These are phyloP conservation scores for Amblyornis subalaris DNA, from an alignment of 2,113 vertebrate genomes.

Conservation along the genomic window DNA sequence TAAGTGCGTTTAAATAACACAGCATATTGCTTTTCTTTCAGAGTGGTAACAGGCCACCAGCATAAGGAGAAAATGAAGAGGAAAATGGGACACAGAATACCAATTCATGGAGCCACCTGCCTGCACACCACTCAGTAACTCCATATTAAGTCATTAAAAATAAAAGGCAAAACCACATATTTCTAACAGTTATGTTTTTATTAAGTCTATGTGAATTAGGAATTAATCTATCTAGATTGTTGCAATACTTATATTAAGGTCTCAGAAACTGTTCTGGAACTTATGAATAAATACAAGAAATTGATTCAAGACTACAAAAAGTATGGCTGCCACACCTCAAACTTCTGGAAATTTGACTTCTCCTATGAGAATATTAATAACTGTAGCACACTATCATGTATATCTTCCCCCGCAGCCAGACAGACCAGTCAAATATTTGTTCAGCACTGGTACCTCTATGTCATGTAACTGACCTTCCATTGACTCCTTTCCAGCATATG, in stretches of 20 bases:
- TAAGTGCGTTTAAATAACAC: not conserved
- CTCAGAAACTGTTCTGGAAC: not conserved
- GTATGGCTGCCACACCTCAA: not conserved
- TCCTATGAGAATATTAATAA: not conserved
- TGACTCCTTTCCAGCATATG: slow-evolving; percentile 71
- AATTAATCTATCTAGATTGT: not conserved
- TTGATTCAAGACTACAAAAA: not conserved
- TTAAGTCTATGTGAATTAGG: not conserved
- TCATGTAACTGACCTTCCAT: slow-evolving; percentile 73
- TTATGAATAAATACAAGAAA: not conserved
- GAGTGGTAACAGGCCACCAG: not conserved
- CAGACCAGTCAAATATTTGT: not conserved
- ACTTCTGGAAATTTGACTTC: not conserved
- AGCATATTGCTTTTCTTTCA: not conserved
- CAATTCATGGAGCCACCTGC: not conserved
- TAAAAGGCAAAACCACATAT: not conserved
- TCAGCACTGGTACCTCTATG: not conserved
- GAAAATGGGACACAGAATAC: not conserved
- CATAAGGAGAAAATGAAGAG: not conserved
- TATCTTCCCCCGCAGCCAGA: not conserved
- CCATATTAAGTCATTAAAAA: not conserved
- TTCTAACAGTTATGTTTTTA: not conserved
- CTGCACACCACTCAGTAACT: not conserved
- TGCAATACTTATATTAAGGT: not conserved
- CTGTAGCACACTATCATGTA: not conserved